Conservation (phyloP, 1,140 invertebrate species). For the Drosophila athabasca region DNA sequence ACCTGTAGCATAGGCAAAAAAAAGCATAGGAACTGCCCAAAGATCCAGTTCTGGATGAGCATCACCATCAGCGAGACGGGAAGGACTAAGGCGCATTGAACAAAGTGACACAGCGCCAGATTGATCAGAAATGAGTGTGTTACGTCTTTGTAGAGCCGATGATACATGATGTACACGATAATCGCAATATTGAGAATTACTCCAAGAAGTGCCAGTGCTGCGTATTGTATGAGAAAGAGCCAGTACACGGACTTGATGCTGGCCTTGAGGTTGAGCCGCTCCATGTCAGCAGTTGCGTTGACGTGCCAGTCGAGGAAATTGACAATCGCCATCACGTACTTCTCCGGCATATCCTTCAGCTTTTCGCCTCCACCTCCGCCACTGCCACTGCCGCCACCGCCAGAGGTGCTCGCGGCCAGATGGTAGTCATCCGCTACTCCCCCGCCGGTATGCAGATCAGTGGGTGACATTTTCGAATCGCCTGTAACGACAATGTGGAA, state of each 20-base stretch:
- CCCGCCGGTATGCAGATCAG: background rate
- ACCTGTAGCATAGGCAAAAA: conserved; percentile 91
- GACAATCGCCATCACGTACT: conserved; percentile 72
- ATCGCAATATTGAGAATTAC: conserved; percentile 86
- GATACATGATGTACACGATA: conserved; percentile 86
- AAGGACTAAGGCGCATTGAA: conserved; percentile 88
- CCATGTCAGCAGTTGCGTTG: conserved; percentile 70
- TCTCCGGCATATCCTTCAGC: conserved; percentile 70
- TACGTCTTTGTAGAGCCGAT: conserved; percentile 87
- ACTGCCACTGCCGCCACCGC: conserved; percentile 5
- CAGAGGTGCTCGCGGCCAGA: conserved; percentile 43
- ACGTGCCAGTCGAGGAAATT: conserved; percentile 66
- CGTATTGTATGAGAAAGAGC: conserved; percentile 87
- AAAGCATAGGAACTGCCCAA: conserved; percentile 90
- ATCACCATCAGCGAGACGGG: conserved; percentile 88
- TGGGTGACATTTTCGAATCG: background rate
- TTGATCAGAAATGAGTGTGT: conserved; percentile 89
- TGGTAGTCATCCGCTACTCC: conserved; percentile 24
- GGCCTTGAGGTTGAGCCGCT: conserved; percentile 71
- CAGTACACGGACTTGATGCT: conserved; percentile 86
- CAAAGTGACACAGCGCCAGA: conserved; percentile 87
- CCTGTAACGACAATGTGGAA: no score
- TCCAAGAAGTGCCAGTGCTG: conserved; percentile 85
- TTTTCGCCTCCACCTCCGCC: conserved; percentile 49
- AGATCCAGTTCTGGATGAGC: conserved; percentile 90